A percentile compares a stretch with the other conserved stretches of the same genome.
Evolutionary conservation across 2,888 invertebrate species (phyloP).

Genomic region (Leistus spinibarbis): DNA sequence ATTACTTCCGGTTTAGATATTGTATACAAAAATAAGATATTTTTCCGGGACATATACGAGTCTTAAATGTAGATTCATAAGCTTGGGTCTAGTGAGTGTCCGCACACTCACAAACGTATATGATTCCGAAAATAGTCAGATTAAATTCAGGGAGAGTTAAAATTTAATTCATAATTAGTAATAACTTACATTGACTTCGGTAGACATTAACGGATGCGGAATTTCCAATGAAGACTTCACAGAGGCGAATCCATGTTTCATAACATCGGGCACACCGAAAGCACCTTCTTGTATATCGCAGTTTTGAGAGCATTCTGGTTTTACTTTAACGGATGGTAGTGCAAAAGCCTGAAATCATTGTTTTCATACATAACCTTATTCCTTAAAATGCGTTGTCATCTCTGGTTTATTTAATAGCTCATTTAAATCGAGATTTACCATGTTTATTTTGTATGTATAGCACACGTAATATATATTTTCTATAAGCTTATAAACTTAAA

Average conservation of each 20-base stretch:
- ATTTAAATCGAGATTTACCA: not conserved
- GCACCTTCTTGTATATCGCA: constrained; percentile 61
- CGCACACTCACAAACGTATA: no score
- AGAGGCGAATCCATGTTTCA: constrained; percentile 65
- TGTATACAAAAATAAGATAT: no score
- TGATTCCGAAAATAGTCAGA: no score
- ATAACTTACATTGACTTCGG: constrained; percentile 69
- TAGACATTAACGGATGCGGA: constrained; percentile 70
- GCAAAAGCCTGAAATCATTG: constrained; percentile 67
- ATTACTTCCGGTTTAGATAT: no score
- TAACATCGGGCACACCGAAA: constrained; percentile 70
- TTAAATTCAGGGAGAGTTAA: no score
- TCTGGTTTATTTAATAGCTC: not conserved
- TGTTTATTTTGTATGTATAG: not conserved
- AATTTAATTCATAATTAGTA: no score
- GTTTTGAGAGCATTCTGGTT: constrained; percentile 59
- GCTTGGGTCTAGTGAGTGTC: no score
- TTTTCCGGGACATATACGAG: no score
- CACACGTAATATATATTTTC: not conserved
- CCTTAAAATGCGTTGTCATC: constrained; percentile 25
- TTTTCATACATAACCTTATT: constrained; percentile 23
- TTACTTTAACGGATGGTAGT: constrained; percentile 66
- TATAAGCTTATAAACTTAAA: not conserved
- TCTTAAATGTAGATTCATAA: no score
- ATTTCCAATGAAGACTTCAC: constrained; percentile 61